A percentile compares a stretch with the other conserved stretches of the same genome.
These are phyloP conservation scores for Chloebia gouldiae DNA, from an alignment of 2,113 vertebrate species.

Conservation along the genomic window DNA sequence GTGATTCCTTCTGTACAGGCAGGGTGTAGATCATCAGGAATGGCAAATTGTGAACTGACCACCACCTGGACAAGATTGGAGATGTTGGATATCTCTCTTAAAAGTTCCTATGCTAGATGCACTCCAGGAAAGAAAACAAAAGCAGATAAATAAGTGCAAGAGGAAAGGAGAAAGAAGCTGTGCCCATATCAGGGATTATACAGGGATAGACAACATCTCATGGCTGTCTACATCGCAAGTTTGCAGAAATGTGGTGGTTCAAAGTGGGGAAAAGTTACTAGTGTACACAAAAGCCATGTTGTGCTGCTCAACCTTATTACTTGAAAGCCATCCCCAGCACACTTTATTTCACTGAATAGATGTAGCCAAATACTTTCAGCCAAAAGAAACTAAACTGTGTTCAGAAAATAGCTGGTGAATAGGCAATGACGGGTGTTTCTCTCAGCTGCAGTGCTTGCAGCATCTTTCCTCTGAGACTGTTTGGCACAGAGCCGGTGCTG, in stretches of 20 bases:
- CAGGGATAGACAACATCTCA: neutral
- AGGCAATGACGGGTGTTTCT: rapidly evolving
- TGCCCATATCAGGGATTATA: neutral
- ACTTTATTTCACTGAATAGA: neutral
- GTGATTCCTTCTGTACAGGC: neutral
- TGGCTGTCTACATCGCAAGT: neutral
- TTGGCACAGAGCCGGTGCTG: neutral
- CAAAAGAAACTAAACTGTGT: neutral
- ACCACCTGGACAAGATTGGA: neutral
- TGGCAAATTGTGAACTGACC: rapidly evolving
- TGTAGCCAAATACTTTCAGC: neutral
- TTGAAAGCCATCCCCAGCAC: neutral
- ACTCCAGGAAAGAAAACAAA: neutral
- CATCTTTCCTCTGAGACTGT: neutral
- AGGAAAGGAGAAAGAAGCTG: neutral
- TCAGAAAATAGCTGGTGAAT: neutral
- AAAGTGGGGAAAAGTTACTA: rapidly evolving
- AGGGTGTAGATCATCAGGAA: neutral
- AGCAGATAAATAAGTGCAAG: neutral
- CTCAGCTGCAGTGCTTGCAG: neutral
- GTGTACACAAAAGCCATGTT: neutral
- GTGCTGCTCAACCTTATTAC: neutral
- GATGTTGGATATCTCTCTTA: neutral
- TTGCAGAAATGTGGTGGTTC: neutral
- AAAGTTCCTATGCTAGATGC: neutral